Base-by-base conservation (phyloP, 2,113 vertebrate species). In the Eudyptes chrysolophus region DNA sequence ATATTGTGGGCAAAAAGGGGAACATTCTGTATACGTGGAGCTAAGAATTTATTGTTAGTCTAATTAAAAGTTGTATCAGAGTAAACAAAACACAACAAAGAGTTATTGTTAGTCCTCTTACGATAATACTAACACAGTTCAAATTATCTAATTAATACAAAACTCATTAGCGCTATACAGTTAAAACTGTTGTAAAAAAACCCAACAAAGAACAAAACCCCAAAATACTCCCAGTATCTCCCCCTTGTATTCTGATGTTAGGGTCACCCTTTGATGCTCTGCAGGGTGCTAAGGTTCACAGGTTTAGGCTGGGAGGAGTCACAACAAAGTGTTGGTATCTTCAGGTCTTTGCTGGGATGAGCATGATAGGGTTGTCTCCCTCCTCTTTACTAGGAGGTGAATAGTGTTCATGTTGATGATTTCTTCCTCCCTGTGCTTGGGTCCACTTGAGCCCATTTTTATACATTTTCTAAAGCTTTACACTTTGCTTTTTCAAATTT, bases 311-410 rank as follows among this genome's bases (percentile, higher is more conserved):
- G 64, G 27, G 21, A 70, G 19, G 24, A 66, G 8, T 12, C 14
- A 34, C 21, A 70, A 27, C 2, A 36, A 12, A 54, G 14, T 6
- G 2, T 36, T 79, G 30, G 5, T 57, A 27, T 32, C 11, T 49
- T 57, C 55, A 82, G 24, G 9, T 29, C 16, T 71, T 78, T 62
- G 8, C 51, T 49, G 36, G 21, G 4, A 58, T 87, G 7, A 70
- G 60, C 0, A 0, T 10, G 7, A 22, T 34, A 74, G 12, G 24
- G 3, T 0, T 77, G 18, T 68, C 21, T 55, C 81, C 27, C 26
- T 65, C 6, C 13, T 69, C 34, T 54, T 78, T 75, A 29, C 27
- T 3, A 61, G 16, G 20, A 78, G 9, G 1, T 75, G 10, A 57
- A 65, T 21, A 48, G 5, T 62, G 6, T 40, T 62, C 11, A 6